Evolutionary conservation across 2,113 vertebrate genomes (phyloP).

Genomic region (Leptocoma aspasia): DNA sequence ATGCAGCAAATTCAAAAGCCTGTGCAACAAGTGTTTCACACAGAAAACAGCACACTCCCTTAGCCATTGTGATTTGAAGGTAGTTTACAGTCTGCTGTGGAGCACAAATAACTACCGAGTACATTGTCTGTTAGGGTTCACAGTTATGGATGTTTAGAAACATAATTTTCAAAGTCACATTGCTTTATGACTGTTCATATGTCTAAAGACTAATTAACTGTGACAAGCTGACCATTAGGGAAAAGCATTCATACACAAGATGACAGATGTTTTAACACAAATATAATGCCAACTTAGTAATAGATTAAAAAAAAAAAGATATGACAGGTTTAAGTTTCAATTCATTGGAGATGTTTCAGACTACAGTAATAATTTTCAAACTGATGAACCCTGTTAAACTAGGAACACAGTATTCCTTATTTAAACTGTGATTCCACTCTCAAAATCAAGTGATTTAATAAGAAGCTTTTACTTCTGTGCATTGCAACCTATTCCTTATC

Average conservation of each 20-base stretch:
- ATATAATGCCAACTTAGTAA: conserved; percentile 26
- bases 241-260: conserved; percentile 57
- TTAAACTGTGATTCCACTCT: neutral
- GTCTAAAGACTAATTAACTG: conserved; percentile 71
- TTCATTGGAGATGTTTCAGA: conserved; percentile 54
- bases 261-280: conserved; percentile 67
- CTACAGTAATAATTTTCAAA: conserved; percentile 51
- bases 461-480: neutral
- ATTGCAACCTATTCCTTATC: neutral
- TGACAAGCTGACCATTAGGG: conserved; percentile 72
- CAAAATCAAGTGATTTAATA: neutral
- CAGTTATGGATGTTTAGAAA: conserved; percentile 37
- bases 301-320: neutral
- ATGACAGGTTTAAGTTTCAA: conserved; percentile 54
- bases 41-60: neutral
- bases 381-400: neutral
- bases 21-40: neutral
- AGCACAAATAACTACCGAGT: neutral
- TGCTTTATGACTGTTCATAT: conserved; percentile 62
- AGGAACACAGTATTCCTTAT: neutral
- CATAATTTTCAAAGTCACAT: conserved; percentile 61
- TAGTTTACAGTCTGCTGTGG: neutral
- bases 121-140: conserved; percentile 11
- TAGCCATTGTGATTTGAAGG: neutral
- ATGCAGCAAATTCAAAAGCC: neutral